Percentiles rank a stretch among this genome's conserved stretches.
phyloP scores from a whole-genome alignment of 2,888 invertebrate genomes.

The Eupithecia centaureata region DNA sequence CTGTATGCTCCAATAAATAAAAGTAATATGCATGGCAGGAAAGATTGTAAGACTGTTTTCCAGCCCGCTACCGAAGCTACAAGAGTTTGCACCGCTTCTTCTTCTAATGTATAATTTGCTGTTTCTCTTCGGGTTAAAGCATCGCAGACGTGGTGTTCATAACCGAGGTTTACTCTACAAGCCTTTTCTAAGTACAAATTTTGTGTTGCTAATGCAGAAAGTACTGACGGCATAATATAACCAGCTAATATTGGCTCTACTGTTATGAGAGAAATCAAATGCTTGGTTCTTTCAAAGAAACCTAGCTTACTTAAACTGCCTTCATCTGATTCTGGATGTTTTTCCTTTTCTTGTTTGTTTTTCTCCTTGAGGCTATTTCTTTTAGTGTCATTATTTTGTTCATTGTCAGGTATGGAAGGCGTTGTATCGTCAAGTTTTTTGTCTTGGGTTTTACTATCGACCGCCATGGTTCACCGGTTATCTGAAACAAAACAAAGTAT shows the following conservation, averaged over 20 bases:
- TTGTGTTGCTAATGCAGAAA: conserved; percentile 91
- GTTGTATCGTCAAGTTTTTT: conserved; percentile 60
- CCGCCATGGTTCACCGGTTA: conserved; percentile 60
- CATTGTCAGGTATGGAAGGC: conserved; percentile 60
- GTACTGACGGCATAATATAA: conserved; percentile 86
- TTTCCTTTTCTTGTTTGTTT: conserved; percentile 50
- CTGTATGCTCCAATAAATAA: conserved; percentile 93
- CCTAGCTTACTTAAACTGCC: conserved; percentile 79
- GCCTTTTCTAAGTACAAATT: conserved; percentile 94
- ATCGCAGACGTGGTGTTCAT: conserved; percentile 89
- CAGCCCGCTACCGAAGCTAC: conserved; percentile 93
- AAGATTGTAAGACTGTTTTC: conserved; percentile 93
- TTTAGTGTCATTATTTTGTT: conserved; percentile 67
- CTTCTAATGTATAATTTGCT: conserved; percentile 82
- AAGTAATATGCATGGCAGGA: conserved; percentile 90
- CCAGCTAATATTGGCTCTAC: conserved; percentile 90
- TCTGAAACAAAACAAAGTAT: conserved; percentile 60
- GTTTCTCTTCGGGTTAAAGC: conserved; percentile 90
- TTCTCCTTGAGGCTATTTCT: conserved; percentile 65
- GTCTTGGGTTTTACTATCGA: conserved; percentile 61
- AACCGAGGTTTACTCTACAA: conserved; percentile 91
- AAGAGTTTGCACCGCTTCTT: conserved; percentile 87
- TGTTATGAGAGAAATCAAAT: conserved; percentile 86
- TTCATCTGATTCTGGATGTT: conserved; percentile 49
- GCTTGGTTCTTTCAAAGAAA: conserved; percentile 81